Evolutionary conservation across 64 coral and sea anemone genomes (phyloP), one percentile per base, ranked within the genome.

Genomic region (Montipora capricornis): DNA sequence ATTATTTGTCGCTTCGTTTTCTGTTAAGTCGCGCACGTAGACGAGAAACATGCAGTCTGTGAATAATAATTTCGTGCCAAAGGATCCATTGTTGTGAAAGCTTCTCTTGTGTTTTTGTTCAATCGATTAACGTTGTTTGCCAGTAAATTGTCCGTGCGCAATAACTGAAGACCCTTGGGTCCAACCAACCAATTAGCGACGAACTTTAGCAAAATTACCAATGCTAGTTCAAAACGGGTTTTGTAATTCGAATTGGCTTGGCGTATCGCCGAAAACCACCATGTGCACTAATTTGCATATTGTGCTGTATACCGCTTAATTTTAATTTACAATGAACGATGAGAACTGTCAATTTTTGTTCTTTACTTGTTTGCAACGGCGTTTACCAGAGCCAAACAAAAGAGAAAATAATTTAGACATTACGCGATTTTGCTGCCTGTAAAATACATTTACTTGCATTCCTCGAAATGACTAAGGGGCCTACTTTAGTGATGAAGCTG

Each of bases 61-160:
- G 82, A 71, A 86, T 86, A 86, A 73, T 70, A 49, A 86, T 86
- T 86, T 19, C 3, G 64, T 68, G 4, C 6, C 64, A 68, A 13
- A 7, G 4, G 53, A 8, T 57, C 10, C 14, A 64, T 47, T 47
- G 11, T 74, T 44, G 74, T 76, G 14, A 13, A 16, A 46, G 26
- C 82, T 69, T 0, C 47, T 91, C 73, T 53, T 84, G 61, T 77
- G 90, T 81, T 90, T 5, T n/a, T 17, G 48, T 87, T 70, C 93
- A 94, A 97, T 83, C 90, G 77, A 50, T 5, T 13, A 53, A 90
- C 37, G 88, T 91, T 96, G 92, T 96, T 91, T 90, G 73, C 67
- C 74, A 62, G 90, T 87, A 74, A 80, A 85, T 90, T 16, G 52
- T 37, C 1, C 11, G 55, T 22, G 22, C 80, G 20, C 51, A 68